Evolutionary conservation across 2,888 invertebrate species (phyloP), one percentile per base, ranked within the genome.

Genomic region (Heliconius sara): DNA sequence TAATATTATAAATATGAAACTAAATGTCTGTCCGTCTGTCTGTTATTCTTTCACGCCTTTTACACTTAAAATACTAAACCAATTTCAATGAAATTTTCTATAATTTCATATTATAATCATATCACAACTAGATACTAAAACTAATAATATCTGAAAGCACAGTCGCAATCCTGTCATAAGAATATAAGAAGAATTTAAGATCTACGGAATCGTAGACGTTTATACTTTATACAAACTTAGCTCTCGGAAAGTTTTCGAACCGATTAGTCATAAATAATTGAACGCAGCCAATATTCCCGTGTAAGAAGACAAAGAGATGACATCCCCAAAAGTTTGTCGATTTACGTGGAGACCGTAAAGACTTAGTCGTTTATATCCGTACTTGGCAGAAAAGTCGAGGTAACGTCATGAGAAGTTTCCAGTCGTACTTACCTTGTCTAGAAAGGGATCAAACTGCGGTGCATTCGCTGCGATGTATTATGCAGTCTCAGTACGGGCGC

Each of bases 401-500:
- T 89, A 91, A 90, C 91, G 90, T 92, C 90, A 89, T 90, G 91
- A 89, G 91, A 93, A 95, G 91, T 95, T 94, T 92, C 89, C 89
- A 93, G 88, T 92, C 89, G 91, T 93, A 93, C 94, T 94, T 95
- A 93, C 93, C 91, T 92, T 93, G 94, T 94, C 94, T 93, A 91
- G 93, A 91, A 91, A 92, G 91, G 93, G 94, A 95, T 95, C 94
- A 94, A 93, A 93, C 92, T 94, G 94, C 86, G 92, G 93, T 93
- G 93, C 95, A 95, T 93, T 94, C 94, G 88, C 91, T 88, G 91
- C 92, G 90, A 95, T 95, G 93, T 94, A 94, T 95, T 95, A 95
- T 95, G 95, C 95, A 95, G 94, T 91, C 89, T 85, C 89, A 85
- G 87, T 85, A 87, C 90, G 90, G 88, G 88, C 89, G 90, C 88